Percentiles rank a stretch among this genome's conserved stretches.
phyloP scores from a whole-genome alignment of 2,113 vertebrate species.

The Uropsilus gracilis region DNA sequence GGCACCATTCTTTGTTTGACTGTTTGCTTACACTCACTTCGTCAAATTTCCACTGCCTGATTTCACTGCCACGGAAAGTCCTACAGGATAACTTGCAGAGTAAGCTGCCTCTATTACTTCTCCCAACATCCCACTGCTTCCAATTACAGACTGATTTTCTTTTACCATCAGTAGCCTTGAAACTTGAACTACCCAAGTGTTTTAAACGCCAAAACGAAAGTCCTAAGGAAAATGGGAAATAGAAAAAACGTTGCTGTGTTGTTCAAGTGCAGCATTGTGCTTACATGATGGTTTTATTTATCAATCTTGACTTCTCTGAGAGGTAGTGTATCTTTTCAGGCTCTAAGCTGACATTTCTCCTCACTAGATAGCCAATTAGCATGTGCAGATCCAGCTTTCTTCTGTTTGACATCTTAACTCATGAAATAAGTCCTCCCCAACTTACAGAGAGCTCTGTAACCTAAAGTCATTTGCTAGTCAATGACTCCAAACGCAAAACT shows the following conservation, averaged over 20 bases:
- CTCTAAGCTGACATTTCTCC: slow-evolving; percentile 38
- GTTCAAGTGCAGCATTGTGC: neutral
- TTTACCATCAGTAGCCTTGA: slow-evolving; percentile 74
- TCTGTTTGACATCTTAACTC: slow-evolving; percentile 34
- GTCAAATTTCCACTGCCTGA: slow-evolving; percentile 69
- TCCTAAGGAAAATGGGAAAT: slow-evolving; percentile 29
- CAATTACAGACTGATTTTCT: slow-evolving; percentile 81
- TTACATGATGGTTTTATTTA: neutral
- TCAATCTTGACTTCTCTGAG: neutral
- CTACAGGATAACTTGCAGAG: slow-evolving; percentile 68
- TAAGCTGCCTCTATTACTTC: slow-evolving; percentile 71
- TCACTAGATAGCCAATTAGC: slow-evolving; percentile 25
- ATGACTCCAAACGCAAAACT: neutral
- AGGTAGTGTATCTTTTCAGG: neutral
- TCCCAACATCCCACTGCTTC: slow-evolving; percentile 77
- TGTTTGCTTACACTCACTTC: slow-evolving; percentile 59
- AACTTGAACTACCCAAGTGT: slow-evolving; percentile 62
- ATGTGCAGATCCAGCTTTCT: neutral
- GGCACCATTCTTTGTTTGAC: slow-evolving; percentile 56
- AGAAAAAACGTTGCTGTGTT: neutral
- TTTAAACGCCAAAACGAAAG: slow-evolving; percentile 68
- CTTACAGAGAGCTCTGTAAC: slow-evolving; percentile 30
- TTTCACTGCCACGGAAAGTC: slow-evolving; percentile 68
- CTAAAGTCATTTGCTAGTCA: slow-evolving; percentile 33
- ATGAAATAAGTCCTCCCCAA: slow-evolving; percentile 20